Evolutionary conservation across 2,888 invertebrate species (phyloP).

Genomic region (Melinaea marsaeus): DNA sequence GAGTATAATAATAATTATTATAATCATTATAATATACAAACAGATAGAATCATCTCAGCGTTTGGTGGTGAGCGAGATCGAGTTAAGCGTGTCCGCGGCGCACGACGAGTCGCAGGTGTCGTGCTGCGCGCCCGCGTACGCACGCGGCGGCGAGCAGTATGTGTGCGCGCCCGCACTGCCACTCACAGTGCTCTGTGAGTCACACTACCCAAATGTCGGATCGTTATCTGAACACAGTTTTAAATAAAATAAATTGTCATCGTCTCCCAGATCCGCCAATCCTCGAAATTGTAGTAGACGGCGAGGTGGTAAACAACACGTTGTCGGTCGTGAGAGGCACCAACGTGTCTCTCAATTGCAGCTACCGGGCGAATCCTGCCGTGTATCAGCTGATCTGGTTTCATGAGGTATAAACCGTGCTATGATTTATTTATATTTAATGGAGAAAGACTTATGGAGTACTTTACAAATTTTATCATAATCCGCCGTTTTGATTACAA

Average conservation of each 20-base stretch:
- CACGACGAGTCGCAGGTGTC: constrained; percentile 61
- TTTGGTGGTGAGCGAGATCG: constrained; percentile 57
- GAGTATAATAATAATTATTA: too few relatives aligned
- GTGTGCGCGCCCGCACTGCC: constrained; percentile 57
- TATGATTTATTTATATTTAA: constrained; percentile 25
- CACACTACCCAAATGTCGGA: not conserved
- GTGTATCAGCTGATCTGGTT: constrained; percentile 61
- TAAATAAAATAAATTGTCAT: not conserved
- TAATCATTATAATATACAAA: not conserved
- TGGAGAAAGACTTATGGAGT: too few relatives aligned
- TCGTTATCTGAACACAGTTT: not conserved
- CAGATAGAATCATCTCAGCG: constrained; percentile 60
- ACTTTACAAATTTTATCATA: too few relatives aligned
- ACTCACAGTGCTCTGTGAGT: constrained; percentile 61
- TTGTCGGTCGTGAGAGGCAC: constrained; percentile 55
- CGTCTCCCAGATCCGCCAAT: constrained; percentile 55
- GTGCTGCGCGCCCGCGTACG: constrained; percentile 61
- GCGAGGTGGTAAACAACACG: constrained; percentile 50
- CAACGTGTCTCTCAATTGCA: constrained; percentile 57
- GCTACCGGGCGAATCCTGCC: constrained; percentile 58
- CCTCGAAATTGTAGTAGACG: constrained; percentile 50
- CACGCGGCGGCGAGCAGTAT: constrained; percentile 41
- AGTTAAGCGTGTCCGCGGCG: constrained; percentile 46
- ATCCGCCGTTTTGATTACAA: too few relatives aligned
- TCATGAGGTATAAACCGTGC: constrained; percentile 51